Conservation (phyloP, 2,797 vertebrate species). For the Poeciliopsis paucimaculata region DNA sequence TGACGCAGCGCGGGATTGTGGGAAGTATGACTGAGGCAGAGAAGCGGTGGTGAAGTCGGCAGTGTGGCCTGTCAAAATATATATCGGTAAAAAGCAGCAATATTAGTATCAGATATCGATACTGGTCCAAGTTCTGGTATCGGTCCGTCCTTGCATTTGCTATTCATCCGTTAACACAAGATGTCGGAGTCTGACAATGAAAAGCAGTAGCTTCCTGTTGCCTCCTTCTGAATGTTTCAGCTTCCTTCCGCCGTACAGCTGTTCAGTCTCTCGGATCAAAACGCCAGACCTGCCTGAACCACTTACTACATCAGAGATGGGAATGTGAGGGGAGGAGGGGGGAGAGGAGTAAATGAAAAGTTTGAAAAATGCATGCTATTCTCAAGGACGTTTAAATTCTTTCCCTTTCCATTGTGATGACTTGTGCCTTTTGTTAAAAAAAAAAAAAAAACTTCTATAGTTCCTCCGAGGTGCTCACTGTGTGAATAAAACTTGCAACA, state of each 20-base stretch:
- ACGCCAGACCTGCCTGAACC: not conserved
- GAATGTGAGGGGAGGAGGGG: not conserved
- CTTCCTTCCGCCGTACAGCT: not conserved
- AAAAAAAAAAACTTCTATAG: conserved; percentile 47
- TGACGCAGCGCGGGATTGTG: not conserved
- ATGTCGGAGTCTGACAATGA: not conserved
- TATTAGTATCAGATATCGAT: no score
- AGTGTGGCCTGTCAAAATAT: no score
- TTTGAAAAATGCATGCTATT: conserved; percentile 41
- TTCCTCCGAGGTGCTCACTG: conserved; percentile 24
- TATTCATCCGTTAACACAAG: not conserved
- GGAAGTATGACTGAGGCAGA: no score
- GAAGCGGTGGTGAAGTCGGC: no score
- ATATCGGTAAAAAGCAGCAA: no score
- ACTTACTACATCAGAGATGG: not conserved
- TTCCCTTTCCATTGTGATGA: conserved; percentile 14
- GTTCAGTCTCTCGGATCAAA: not conserved
- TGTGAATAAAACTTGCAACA: conserved; percentile 37
- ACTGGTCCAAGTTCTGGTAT: no score
- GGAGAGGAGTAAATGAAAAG: conserved; percentile 11
- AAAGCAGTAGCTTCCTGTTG: not conserved
- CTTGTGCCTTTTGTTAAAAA: not conserved
- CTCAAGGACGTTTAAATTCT: conserved; percentile 31
- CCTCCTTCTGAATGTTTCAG: not conserved
- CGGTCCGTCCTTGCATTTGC: not conserved